Evolutionary conservation across 2,888 invertebrate species (phyloP).

Genomic region (Yponomeuta evonymella): DNA sequence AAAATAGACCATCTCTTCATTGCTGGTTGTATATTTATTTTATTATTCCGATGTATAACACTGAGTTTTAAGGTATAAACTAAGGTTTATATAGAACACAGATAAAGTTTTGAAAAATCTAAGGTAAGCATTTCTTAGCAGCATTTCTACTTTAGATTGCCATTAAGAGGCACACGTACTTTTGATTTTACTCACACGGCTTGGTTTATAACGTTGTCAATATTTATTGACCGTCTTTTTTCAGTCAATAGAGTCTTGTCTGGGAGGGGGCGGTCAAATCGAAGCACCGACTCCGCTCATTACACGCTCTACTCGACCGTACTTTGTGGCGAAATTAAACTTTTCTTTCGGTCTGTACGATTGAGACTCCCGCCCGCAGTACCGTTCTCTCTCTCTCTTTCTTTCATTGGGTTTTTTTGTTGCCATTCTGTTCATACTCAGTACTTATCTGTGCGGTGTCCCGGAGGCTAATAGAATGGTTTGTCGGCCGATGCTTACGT

Average conservation of each 20-base stretch:
- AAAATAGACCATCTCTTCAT: no score
- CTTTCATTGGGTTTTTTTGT: not conserved
- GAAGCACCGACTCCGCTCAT: slow-evolving; percentile 65
- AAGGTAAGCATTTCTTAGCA: no score
- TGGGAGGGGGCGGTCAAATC: slow-evolving; percentile 61
- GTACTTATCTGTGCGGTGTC: not conserved
- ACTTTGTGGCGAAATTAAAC: slow-evolving; percentile 15
- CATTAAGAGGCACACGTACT: no score
- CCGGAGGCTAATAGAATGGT: not conserved
- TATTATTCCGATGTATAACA: no score
- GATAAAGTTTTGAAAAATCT: no score
- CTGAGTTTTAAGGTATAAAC: no score
- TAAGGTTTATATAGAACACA: no score
- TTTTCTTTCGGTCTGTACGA: slow-evolving; percentile 8
- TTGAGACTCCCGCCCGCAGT: not conserved
- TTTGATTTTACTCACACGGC: no score
- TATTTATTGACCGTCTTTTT: not conserved
- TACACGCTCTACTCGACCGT: slow-evolving; percentile 40
- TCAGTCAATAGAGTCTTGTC: slow-evolving; percentile 26
- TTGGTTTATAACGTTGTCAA: not conserved
- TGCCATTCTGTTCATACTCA: not conserved
- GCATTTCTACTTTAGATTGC: no score
- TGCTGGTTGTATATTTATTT: no score
- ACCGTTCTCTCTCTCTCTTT: not conserved
- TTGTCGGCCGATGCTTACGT: not conserved